Conservation (phyloP, 1,140 invertebrate species). For the Lepidurus packardi region DNA sequence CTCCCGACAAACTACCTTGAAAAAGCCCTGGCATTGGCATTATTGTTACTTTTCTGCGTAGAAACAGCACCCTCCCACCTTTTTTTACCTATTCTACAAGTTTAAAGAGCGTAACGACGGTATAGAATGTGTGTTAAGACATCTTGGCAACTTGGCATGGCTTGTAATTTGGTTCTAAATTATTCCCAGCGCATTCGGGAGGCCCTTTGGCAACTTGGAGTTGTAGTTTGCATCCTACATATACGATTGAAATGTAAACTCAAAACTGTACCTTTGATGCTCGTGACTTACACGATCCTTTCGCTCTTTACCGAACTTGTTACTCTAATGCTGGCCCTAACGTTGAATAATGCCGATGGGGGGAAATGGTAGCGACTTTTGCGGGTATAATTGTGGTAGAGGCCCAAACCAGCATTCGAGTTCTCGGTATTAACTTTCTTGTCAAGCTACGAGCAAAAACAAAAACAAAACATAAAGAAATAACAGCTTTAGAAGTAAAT, state of each 20-base stretch:
- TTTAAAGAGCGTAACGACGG: not conserved
- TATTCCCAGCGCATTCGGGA: not conserved
- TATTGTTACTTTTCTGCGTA: not conserved
- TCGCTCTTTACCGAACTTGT: not conserved
- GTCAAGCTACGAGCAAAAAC: too few species aligned
- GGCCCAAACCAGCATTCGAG: not conserved
- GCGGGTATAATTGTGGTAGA: not conserved
- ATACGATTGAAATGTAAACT: not conserved
- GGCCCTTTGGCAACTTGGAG: not conserved
- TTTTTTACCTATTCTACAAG: not conserved
- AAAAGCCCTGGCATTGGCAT: not conserved
- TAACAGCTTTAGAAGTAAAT: too few species aligned
- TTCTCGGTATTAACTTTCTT: too few species aligned
- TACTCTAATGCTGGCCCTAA: not conserved
- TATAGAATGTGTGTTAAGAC: conserved; percentile 12
- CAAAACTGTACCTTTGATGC: not conserved
- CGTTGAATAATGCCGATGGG: not conserved
- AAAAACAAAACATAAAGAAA: too few species aligned
- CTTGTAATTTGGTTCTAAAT: conserved; percentile 6
- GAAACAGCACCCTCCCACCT: not conserved
- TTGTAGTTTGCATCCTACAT: conserved; percentile 13
- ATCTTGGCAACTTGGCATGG: conserved; percentile 17
- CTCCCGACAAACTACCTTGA: not conserved
- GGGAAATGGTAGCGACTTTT: not conserved
- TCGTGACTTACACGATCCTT: not conserved